Base-by-base conservation (phyloP, 2,113 vertebrate genomes). In the Zingel zingel region DNA sequence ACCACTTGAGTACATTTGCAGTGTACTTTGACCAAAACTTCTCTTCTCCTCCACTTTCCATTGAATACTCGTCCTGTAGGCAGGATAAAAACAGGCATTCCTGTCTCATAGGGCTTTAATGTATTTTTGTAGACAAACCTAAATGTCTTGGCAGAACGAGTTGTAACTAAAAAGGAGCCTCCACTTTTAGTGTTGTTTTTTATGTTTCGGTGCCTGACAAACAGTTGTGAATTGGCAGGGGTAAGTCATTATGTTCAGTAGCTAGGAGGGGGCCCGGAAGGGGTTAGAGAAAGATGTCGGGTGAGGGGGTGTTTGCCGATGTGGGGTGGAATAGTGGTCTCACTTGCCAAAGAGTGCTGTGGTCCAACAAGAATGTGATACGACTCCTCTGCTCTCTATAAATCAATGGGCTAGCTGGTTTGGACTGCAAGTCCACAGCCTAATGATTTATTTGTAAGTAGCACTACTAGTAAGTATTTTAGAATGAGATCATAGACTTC, bases 91-190 rank as follows among this genome's bases (percentile, higher is more conserved):
- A 83, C 79, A 59, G 68, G 61, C 83, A 83, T 88, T 87, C 82
- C 58, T 43, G 27, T 83, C 77, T 88, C 83, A 48, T 58, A 58
- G 79, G 79, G 61, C 68, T 92, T 91, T 90, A 89, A 89, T 87
- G 74, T 92, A 87, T 92, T 94, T 86, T 91, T 90, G 67, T 85
- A 91, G 91, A 93, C 84, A 88, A 83, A 82, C 84, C 89, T 91
- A 67, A 81, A 79, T 77, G 84, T 87, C 85, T 93, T 93, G 91
- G 88, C 88, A 82, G 76, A 77, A 83, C 33, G 11, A 72, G 25
- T 82, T 76, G 59, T 85, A 89, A 80, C 81, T 71, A 82, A 90
- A 93, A 92, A 77, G 74, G 51, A 74, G 86, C 57, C 81, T 87
- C 75, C 9, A 73, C 58, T 84, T 88, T 86, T 66, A 68, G 64